Evolutionary conservation across 2,113 vertebrate genomes (phyloP), one percentile per base, ranked within the genome.

Genomic region (Pandion haliaetus): DNA sequence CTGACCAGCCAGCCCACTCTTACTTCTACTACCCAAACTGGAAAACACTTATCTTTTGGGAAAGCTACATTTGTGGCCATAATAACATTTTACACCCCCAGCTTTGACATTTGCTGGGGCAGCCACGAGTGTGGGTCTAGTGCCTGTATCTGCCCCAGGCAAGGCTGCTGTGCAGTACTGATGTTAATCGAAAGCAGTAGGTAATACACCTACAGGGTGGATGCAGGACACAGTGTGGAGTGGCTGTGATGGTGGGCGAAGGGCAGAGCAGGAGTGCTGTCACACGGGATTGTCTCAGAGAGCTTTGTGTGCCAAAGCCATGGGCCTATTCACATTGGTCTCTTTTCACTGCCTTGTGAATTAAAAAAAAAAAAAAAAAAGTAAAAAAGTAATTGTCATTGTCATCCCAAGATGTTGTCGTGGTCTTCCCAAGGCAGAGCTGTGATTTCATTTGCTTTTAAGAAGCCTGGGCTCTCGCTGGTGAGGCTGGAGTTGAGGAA

Each of bases 221-320:
- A 12, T 36, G 61, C 54, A 40, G 47, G n/a, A 10, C 42, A 3
- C 1, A 3, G 45, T 14, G 18, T 13, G 17, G 38, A 12, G 20
- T 16, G 47, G 59, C 65, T 0, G 2, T 32, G 26, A 26, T 2
- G 4, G 40, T 25, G 62, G 36, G 29, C 0, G 4, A 12, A 3
- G 3, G 32, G 52, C 72, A 70, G 74, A 85, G 61, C 34, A 54
- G 42, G 40, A 74, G 29, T 54, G 47, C 3, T 0, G 1, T 67
- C 34, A 8, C 2, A 0, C 0, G 0, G 5, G 31, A 8, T 38
- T 78, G n/a, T 38, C 16, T 8, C 5, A 0, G 45, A 15, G 49
- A n/a, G 24, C 16, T 76, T 47, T 58, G 40, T 47, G 42, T 36
- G 71, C 19, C 2, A 3, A n/a, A 58, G 54, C n/a, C 1, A 0